Evolutionary conservation across 2,797 vertebrate species (phyloP).

Genomic region (Pteronotus mesoamericanus): DNA sequence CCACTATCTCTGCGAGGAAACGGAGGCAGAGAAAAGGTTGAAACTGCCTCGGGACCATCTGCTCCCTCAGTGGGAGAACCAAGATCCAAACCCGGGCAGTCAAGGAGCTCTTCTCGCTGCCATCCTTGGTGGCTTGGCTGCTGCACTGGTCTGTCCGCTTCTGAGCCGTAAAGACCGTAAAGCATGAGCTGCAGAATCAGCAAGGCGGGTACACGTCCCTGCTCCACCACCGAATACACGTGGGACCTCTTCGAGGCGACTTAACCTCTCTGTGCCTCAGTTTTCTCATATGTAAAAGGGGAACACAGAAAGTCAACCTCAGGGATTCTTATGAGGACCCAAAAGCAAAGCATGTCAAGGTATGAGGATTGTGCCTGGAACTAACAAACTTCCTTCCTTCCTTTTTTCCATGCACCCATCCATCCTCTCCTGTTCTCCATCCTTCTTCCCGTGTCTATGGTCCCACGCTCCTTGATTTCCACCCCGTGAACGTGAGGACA

Average conservation of each 20-base stretch:
- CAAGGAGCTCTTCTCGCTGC: background rate
- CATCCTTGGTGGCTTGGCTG: rapidly evolving
- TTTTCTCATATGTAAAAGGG: background rate
- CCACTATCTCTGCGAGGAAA: background rate
- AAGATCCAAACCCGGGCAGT: background rate
- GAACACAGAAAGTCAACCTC: background rate
- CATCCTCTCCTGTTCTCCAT: background rate
- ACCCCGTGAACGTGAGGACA: background rate
- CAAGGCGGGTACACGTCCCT: too few species aligned
- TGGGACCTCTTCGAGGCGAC: background rate
- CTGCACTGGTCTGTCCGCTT: background rate
- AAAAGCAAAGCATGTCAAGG: background rate
- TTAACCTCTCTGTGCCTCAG: background rate
- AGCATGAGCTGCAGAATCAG: background rate
- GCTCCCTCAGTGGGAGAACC: background rate
- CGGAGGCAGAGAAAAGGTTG: background rate
- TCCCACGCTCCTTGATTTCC: background rate
- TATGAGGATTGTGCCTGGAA: background rate
- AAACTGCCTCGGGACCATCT: background rate
- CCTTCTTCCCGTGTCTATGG: background rate
- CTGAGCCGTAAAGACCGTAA: background rate
- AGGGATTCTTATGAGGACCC: background rate
- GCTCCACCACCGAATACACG: background rate
- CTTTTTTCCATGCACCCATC: too few species aligned
- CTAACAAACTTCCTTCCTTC: background rate